Base-by-base conservation (phyloP, 1,140 invertebrate species). In the Meteorus sp. region DNA sequence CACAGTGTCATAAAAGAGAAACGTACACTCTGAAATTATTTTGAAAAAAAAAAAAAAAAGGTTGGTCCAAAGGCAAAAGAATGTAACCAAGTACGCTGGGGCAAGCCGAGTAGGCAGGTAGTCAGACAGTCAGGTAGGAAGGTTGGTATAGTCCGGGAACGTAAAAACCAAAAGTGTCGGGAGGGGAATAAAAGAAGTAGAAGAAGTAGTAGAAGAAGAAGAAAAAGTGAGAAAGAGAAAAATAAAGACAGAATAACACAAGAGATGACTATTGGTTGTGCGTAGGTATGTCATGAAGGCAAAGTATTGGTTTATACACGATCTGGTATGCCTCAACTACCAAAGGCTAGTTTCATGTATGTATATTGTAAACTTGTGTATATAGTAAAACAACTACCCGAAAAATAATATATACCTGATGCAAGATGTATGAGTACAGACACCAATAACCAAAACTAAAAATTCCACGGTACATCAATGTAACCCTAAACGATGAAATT, bases 151-250 rank as follows among this genome's bases (percentile, higher is more conserved):
- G 37, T 52, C 27, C 31, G 33, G 31, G 50, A 52, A 52, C 31
- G 50, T 52, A 52, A 52, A 52, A 52, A 52, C 50, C 5, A 17
- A 20, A 52, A 33, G 5, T 15, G 15, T 22, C 25, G 11, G 13
- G 22, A 17, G 41, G 19, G n/a, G 44, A 47, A 47, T 47, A 47
- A 47, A 22, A 47, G 19, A 27, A 51, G 27, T 20, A 9, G 2
- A 51, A 23, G 33, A 29, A n/a, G n/a, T n/a, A n/a, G 15, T 20
- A 35, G 43, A 37, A 19, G 23, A 19, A 52, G 22, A 44, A 44
- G 51, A 44, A 52, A 44, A 37, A 60, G 55, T 50, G 52, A 59
- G 22, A 2, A 7, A 60, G 11, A 44, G 17, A n/a, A 35, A 48
- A 13, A 13, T 20, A 17, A 31, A 11, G 29, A 41, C n/a, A 27